Evolutionary conservation across 2,888 invertebrate genomes (phyloP).

Genomic region (Heliconius ethilla): DNA sequence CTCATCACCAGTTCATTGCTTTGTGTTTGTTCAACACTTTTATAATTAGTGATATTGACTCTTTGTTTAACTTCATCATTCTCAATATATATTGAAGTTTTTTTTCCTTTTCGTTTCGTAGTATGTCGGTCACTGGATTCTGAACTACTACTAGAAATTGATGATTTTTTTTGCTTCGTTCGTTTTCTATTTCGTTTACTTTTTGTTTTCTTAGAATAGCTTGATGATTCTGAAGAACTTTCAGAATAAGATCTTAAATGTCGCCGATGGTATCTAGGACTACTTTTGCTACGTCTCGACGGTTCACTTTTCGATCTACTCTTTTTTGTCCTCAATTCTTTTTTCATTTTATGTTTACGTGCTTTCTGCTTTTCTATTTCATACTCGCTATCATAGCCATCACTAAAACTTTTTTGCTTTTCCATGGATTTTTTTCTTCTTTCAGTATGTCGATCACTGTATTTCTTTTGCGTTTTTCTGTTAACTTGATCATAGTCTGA

Average conservation of each 20-base stretch:
- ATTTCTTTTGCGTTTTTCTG: conserved; percentile 58
- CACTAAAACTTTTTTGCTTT: conserved; percentile 77
- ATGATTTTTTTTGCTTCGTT: conserved; percentile 69
- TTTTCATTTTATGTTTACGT: conserved; percentile 58
- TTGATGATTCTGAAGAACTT: conserved; percentile 63
- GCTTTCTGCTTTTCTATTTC: conserved; percentile 59
- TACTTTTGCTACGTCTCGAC: conserved; percentile 63
- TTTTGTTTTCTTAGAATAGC: conserved; percentile 66
- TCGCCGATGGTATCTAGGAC: conserved; percentile 56
- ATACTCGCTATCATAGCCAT: conserved; percentile 75
- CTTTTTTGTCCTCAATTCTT: conserved; percentile 58
- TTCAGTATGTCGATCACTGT: conserved; percentile 63
- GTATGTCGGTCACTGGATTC: conserved; percentile 72
- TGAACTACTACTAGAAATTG: conserved; percentile 72
- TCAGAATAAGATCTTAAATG: conserved; percentile 65
- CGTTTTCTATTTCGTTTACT: conserved; percentile 72
- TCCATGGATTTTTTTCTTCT: conserved; percentile 65
- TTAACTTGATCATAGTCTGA: conserved; percentile 68
- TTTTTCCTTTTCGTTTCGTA: conserved; percentile 74
- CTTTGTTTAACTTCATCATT: conserved; percentile 73
- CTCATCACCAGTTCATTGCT: conserved; percentile 46
- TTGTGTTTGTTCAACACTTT: conserved; percentile 53
- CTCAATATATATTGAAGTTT: conserved; percentile 75
- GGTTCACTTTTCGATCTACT: conserved; percentile 78
- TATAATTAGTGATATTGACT: conserved; percentile 76